Conservation (phyloP, 2,797 vertebrate genomes). For the Anguilla obscura region DNA sequence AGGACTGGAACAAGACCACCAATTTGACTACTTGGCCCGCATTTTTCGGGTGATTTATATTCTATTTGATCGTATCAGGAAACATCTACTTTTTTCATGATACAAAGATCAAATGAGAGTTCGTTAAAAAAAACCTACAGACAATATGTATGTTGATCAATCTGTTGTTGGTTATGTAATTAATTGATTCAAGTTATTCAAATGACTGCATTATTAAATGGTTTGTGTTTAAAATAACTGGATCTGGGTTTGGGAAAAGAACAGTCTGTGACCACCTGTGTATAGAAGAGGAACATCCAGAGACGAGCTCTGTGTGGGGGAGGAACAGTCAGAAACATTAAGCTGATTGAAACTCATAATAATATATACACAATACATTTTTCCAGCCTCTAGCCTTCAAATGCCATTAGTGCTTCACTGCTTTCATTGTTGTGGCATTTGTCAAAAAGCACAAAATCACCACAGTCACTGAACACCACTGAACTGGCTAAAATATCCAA, state of each 20-base stretch:
- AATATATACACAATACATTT: background rate
- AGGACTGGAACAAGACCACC: background rate
- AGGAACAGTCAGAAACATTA: background rate
- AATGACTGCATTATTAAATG: background rate
- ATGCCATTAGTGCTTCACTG: background rate
- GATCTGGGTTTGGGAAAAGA: background rate
- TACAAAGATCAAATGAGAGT: background rate
- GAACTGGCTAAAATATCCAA: background rate
- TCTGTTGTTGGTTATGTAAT: background rate
- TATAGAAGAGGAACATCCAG: background rate
- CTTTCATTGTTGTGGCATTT: background rate
- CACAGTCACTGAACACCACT: background rate
- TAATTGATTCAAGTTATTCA: background rate
- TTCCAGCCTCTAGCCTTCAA: background rate
- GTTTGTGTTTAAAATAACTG: no score
- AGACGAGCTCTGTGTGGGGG: background rate
- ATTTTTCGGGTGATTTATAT: background rate
- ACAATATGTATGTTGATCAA: background rate
- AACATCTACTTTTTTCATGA: background rate
- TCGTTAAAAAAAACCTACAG: background rate
- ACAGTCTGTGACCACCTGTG: background rate
- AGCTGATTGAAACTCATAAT: background rate
- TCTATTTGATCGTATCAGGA: background rate
- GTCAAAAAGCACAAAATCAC: background rate
- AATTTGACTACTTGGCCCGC: background rate